Conservation (phyloP, 2,113 vertebrate genomes). For the Peromyscus polionotus region DNA sequence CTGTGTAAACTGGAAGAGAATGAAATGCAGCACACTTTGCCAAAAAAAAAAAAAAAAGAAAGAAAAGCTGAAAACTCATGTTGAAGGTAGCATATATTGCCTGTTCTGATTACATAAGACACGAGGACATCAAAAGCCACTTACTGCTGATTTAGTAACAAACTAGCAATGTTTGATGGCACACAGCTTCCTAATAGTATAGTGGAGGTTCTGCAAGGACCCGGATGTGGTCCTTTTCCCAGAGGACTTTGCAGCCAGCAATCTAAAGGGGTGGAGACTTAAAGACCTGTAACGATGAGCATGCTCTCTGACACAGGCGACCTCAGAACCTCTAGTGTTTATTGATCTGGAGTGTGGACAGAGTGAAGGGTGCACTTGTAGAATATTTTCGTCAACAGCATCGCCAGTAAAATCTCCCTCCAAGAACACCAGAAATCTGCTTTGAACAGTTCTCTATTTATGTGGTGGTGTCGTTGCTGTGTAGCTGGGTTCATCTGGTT, state of each 20-base stretch:
- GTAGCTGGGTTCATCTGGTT: not conserved
- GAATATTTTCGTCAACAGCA: not conserved
- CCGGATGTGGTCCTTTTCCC: not conserved
- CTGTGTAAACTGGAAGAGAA: conserved; percentile 27
- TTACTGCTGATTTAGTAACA: conserved; percentile 51
- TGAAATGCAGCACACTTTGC: conserved; percentile 35
- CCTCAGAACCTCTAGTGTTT: not conserved
- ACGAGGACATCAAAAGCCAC: not conserved
- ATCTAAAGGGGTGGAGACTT: not conserved
- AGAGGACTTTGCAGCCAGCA: not conserved
- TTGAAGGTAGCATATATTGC: not conserved
- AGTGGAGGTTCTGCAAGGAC: not conserved
- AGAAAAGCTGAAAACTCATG: conserved; percentile 7
- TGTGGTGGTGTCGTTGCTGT: not conserved
- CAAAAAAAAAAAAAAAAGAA: not conserved
- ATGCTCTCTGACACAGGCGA: not conserved
- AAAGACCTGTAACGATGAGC: not conserved
- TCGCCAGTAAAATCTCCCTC: not conserved
- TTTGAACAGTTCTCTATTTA: not conserved
- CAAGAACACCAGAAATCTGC: not conserved
- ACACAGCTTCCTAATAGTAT: not conserved
- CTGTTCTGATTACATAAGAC: not conserved
- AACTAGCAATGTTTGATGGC: not conserved
- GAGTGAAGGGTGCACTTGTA: not conserved
- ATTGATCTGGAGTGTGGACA: not conserved